phyloP scores from a whole-genome alignment of 1,140 invertebrate species.

The Littorina saxatilis region DNA sequence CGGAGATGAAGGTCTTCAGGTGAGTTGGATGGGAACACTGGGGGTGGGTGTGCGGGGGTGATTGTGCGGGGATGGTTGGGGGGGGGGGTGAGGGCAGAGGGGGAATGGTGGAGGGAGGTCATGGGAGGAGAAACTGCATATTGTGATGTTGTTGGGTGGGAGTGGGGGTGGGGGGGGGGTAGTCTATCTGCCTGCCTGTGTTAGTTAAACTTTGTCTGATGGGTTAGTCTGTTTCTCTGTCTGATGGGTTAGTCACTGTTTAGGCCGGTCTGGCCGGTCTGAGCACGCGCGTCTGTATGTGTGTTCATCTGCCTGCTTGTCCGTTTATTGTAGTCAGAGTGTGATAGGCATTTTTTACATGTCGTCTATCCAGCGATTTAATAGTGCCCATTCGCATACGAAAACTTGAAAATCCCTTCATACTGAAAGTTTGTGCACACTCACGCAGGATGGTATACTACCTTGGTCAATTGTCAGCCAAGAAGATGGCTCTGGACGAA shows the following conservation, averaged over 20 bases:
- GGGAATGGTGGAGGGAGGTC: neutral
- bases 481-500: constrained; percentile 9
- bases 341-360: neutral
- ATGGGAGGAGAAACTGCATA: neutral
- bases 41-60: neutral
- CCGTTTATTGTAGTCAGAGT: neutral
- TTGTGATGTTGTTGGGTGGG: neutral
- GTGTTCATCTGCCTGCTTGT: neutral
- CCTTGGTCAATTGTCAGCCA: constrained; percentile 28
- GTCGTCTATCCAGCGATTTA: neutral
- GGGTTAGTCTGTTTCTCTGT: constrained; percentile 13
- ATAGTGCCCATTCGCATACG: too few species aligned
- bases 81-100: neutral
- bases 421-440: too few species aligned
- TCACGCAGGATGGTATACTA: constrained; percentile 29
- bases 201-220: neutral
- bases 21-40: neutral
- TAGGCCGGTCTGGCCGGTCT: neutral
- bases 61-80: neutral
- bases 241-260: neutral
- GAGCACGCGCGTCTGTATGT: neutral
- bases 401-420: too few species aligned
- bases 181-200: neutral
- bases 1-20: constrained; percentile 22
- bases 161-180: neutral